These are phyloP conservation scores for Epizoanthus fatuus DNA, from an alignment of 92 coral and sea anemone species.

Conservation along the genomic window DNA sequence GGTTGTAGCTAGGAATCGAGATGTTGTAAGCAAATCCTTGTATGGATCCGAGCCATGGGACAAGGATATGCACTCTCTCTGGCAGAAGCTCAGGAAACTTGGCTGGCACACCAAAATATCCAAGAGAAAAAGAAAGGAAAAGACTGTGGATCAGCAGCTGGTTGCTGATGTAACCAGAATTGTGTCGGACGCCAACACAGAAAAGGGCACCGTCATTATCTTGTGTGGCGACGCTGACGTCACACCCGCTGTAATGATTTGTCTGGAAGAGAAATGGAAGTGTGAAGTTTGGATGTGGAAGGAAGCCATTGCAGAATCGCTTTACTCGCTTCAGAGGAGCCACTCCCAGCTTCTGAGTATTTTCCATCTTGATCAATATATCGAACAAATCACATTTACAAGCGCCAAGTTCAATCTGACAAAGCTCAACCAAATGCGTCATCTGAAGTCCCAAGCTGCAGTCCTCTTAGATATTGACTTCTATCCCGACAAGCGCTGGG, in stretches of 20 bases:
- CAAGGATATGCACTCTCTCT: not conserved
- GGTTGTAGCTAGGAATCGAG: not conserved
- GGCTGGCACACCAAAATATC: not conserved
- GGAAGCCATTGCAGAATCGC: not conserved
- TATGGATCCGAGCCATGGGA: constrained; percentile 21
- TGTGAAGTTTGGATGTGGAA: constrained; percentile 40
- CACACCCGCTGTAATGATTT: not conserved
- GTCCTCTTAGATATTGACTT: not conserved
- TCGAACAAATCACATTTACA: not conserved
- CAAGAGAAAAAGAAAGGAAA: constrained; percentile 4
- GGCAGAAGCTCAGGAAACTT: not conserved
- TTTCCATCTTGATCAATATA: not conserved
- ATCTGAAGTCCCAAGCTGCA: constrained; percentile 34
- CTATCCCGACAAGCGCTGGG: constrained; percentile 1
- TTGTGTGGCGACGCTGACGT: constrained; percentile 36
- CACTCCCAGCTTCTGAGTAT: not conserved
- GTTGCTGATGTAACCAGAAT: constrained; percentile 6
- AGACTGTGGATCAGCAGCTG: constrained; percentile 20
- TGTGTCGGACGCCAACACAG: not conserved
- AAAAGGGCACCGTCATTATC: not conserved
- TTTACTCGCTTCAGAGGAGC: not conserved
- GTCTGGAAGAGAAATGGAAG: constrained; percentile 10
- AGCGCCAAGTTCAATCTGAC: not conserved
- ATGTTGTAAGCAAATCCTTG: constrained; percentile 12
- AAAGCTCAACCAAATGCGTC: not conserved